Conservation (phyloP, 2,888 invertebrate genomes). For the Harmothoe impar region DNA sequence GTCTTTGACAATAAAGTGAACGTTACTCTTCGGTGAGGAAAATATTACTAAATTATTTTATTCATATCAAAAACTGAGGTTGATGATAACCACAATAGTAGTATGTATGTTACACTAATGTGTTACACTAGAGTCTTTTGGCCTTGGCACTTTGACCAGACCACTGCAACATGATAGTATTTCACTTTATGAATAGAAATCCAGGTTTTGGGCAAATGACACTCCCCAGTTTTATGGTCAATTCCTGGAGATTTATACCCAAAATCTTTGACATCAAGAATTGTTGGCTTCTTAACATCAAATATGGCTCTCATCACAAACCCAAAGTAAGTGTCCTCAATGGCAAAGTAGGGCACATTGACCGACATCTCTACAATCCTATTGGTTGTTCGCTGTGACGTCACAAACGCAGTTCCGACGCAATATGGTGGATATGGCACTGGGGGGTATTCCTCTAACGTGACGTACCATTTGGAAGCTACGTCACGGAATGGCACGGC, state of each 20-base stretch:
- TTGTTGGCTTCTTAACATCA: not conserved
- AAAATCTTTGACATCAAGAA: not conserved
- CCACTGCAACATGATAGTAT: not conserved
- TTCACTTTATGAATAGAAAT: slow-evolving; percentile 1
- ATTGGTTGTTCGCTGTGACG: not conserved
- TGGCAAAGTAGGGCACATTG: slow-evolving; percentile 1
- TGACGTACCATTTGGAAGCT: not conserved
- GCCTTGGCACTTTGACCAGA: not conserved
- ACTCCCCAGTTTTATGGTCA: not conserved
- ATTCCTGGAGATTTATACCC: not conserved
- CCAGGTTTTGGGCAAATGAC: not conserved
- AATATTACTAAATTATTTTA: too few species aligned
- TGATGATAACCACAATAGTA: too few species aligned
- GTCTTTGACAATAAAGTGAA: too few species aligned
- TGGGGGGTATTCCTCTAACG: not conserved
- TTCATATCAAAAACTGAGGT: too few species aligned
- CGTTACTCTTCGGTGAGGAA: too few species aligned
- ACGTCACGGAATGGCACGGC: not conserved
- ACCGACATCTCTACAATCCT: slow-evolving; percentile 15
- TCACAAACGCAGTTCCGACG: not conserved
- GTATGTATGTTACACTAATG: too few species aligned
- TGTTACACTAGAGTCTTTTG: not conserved
- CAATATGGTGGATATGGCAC: slow-evolving; percentile 4
- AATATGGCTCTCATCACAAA: not conserved
- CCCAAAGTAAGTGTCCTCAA: slow-evolving; percentile 2